Evolutionary conservation across 1,140 invertebrate genomes (phyloP).

Genomic region (Dolichoris vasculosae): DNA sequence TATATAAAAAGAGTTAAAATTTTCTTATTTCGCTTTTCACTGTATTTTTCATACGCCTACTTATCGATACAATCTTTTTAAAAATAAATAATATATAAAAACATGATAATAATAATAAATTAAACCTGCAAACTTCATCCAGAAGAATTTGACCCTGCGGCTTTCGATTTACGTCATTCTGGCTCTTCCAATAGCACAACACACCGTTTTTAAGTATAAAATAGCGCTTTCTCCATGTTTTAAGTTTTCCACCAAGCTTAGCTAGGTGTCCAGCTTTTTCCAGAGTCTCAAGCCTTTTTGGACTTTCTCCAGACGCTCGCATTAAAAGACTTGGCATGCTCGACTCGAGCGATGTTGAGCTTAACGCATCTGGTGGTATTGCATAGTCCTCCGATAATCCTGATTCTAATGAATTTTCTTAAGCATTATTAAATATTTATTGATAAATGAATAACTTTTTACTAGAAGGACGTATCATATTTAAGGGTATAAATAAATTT

Average conservation of each 20-base stretch:
- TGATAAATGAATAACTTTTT: too few species aligned
- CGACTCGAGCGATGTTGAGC: slow-evolving; percentile 83
- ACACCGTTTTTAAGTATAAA: slow-evolving; percentile 95
- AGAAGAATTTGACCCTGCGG: slow-evolving; percentile 93
- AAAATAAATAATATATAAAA: background rate
- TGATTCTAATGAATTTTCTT: slow-evolving; percentile 80
- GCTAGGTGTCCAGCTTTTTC: slow-evolving; percentile 95
- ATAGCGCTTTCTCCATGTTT: slow-evolving; percentile 96
- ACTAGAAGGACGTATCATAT: too few species aligned
- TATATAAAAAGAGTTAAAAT: background rate
- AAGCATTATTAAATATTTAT: background rate
- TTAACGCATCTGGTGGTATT: slow-evolving; percentile 93
- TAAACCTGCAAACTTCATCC: slow-evolving; percentile 86
- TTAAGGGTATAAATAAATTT: too few species aligned
- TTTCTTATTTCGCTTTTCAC: too few species aligned
- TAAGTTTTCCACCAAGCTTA: slow-evolving; percentile 95
- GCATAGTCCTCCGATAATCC: slow-evolving; percentile 97
- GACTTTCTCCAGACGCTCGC: slow-evolving; percentile 81
- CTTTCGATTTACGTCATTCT: slow-evolving; percentile 91
- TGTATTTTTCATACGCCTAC: too few species aligned
- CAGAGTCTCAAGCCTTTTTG: slow-evolving; percentile 83
- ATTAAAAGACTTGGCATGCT: slow-evolving; percentile 81
- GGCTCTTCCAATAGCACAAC: slow-evolving; percentile 94
- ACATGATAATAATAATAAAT: background rate
- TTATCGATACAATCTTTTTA: background rate